A percentile compares a stretch with the other conserved stretches of the same genome.
Conservation (phyloP, 2,888 invertebrate species). For the Pomacea canaliculata region DNA sequence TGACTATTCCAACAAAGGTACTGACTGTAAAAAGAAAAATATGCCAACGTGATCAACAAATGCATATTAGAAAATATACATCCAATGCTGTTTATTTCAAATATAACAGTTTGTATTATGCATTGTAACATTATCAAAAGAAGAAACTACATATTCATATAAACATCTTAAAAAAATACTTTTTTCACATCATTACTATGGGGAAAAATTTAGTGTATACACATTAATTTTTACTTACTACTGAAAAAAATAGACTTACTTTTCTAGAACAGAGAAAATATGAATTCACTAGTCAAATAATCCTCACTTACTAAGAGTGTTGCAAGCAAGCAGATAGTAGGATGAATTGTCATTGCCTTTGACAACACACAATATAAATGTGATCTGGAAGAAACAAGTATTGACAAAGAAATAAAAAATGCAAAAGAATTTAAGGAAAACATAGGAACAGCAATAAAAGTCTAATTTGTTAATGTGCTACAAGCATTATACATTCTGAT, state of each 20-base stretch:
- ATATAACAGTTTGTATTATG: no score
- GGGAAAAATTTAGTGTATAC: neutral
- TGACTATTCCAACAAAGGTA: conserved; percentile 49
- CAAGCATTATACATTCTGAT: no score
- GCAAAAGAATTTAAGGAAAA: no score
- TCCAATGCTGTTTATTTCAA: no score
- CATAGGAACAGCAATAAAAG: no score
- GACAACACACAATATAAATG: conserved; percentile 51
- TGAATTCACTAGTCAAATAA: neutral
- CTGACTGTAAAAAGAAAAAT: conserved; percentile 53
- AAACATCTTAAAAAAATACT: no score
- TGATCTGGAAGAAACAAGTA: conserved; percentile 45
- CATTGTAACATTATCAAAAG: no score
- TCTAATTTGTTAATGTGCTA: no score
- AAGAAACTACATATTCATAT: no score
- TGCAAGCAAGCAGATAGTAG: conserved; percentile 54
- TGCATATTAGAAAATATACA: no score
- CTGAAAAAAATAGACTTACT: neutral
- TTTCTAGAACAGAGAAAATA: no score
- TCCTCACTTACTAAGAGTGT: conserved; percentile 53
- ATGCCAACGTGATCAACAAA: neutral
- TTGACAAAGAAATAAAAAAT: neutral
- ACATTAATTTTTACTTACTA: neutral
- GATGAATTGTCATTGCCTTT: conserved; percentile 45
- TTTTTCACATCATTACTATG: neutral